Evolutionary conservation across 2,797 vertebrate species (phyloP), one percentile per base, ranked within the genome.

Genomic region (Pitangus sulphuratus): DNA sequence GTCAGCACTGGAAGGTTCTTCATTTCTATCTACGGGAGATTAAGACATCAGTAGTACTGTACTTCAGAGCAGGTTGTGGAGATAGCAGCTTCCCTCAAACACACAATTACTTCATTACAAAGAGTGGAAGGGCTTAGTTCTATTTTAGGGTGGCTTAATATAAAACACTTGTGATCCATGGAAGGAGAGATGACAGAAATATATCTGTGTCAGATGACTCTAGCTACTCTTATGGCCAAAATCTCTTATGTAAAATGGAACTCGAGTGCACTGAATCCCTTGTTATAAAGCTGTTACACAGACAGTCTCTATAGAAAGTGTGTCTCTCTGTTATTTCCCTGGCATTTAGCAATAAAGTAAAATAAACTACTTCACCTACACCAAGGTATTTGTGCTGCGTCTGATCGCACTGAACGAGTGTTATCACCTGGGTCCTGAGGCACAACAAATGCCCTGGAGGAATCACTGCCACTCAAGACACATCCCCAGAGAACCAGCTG

Each of bases 81-180:
- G 96, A 87, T 37, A 92, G 92, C 89, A 94, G 78, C 80, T 94
- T 93, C 68, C 76, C 95, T 82, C 80, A 94, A 97, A 96, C 95
- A 96, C 62, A 95, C 83, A 97, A 97, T 94, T 95, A 97, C 90
- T 91, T 97, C 91, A 97, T 95, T 96, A 98, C 87, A 97, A 98
- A 97, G 94, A 96, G 91, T 93, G 77, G 85, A 97, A 96, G 96
- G 93, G 77, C 66, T 94, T 91, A 97, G 94, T 94, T 97, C 95
- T 97, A 97, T 97, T 98, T 97, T 97, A 88, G 78, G 93, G 95
- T 28, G 74, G 81, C 90, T 97, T 97, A 98, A 97, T 94, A 96
- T 95, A 97, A 98, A 98, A 97, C 93, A 97, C 91, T 97, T 98
- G 95, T 97, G 95, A 97, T 97, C 97, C 76, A 91, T 89, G 94